Base-by-base conservation (phyloP, 2,888 invertebrate genomes). In the Dolichopus griseipennis region DNA sequence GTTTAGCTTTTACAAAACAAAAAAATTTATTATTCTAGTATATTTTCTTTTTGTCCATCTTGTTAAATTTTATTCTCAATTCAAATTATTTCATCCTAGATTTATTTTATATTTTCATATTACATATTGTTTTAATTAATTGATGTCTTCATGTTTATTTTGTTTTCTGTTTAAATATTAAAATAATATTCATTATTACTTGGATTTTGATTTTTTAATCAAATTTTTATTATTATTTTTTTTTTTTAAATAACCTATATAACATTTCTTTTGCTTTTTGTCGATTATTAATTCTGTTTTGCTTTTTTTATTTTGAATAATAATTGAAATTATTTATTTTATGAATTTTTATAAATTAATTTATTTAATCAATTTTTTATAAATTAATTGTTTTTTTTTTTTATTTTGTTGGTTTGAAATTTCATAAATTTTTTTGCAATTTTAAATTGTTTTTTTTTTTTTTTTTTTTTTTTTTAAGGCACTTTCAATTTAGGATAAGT, bases 1-100 rank as follows among this genome's bases (percentile, higher is more conserved):
- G 68, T 67, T 69, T 68, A 69, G 71, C 70, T 70, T 72, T 71
- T 72, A 72, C 71, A 70, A 71, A 71, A 72, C 70, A 71, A 71
- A 71, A 69, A 68, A 68, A 68, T 71, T 70, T 68, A 69, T 72
- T 71, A 68, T 71, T 70, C 69, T 68, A 67, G 18, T 52, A 6
- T 52, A 6, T 52, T 52, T 37, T 37, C 37, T 18, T 52, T 52
- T 27, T 27, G 27, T 27, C 27, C 27, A 27, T 27, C 27, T 27
- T 27, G 27, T 27, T 27, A 4, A 4, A 1, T 41, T 41, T 41
- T 41, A 6, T 12, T 41, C 8, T 41, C 41, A 52, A 52, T 52
- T 52, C 9, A 52, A 52, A 52, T 52, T 52, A 52, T 52, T 52
- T 52, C 52, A 18, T 52, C 52, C 52, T 52, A 52, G 52, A 52